Evolutionary conservation across 2,797 vertebrate genomes (phyloP).

Genomic region (Hypotaenidia okinawae): DNA sequence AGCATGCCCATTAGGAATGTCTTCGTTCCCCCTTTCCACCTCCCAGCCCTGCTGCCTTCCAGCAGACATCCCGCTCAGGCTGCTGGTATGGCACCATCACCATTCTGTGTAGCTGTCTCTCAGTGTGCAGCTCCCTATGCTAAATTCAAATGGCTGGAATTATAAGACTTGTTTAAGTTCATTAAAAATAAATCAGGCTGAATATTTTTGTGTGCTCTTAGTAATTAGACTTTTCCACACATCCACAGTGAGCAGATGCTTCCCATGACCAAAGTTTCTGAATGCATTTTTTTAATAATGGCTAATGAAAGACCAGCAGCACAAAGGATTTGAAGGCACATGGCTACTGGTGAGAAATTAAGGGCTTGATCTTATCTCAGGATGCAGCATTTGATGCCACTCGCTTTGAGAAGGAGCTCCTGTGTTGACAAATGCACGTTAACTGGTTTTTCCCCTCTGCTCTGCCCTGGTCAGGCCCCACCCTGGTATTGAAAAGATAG

Average conservation of each 20-base stretch:
- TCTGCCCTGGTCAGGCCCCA: too few relatives aligned
- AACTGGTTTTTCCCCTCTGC: background rate
- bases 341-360: background rate
- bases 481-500: too few relatives aligned
- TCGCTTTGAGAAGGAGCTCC: background rate
- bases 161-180: background rate
- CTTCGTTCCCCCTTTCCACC: background rate
- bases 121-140: background rate
- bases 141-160: background rate
- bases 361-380: background rate
- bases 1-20: rapidly evolving
- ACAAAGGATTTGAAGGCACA: background rate
- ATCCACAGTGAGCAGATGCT: background rate
- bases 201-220: background rate
- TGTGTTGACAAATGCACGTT: conserved; percentile 6
- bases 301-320: background rate
- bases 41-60: background rate
- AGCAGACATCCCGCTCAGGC: background rate
- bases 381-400: background rate
- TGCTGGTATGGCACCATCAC: background rate
- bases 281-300: background rate
- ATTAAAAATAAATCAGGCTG: background rate
- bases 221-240: background rate
- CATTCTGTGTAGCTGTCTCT: background rate
- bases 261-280: background rate